Evolutionary conservation across 2,797 vertebrate species (phyloP).

Genomic region (Falco peregrinus): DNA sequence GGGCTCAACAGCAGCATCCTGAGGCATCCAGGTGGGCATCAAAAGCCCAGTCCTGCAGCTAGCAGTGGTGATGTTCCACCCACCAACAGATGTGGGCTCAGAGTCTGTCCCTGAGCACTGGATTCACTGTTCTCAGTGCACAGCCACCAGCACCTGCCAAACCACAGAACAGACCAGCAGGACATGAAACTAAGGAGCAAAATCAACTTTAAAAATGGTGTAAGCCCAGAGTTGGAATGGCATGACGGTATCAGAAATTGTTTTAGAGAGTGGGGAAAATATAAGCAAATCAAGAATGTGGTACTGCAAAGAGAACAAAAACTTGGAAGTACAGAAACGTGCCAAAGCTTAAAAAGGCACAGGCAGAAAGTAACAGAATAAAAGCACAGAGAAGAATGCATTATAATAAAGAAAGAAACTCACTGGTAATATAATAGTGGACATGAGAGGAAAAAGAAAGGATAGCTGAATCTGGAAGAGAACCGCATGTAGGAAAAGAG

Average conservation of each 20-base stretch:
- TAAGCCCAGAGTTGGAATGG: not conserved
- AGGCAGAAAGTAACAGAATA: not conserved
- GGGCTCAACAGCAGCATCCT: not conserved
- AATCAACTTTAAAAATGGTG: not conserved
- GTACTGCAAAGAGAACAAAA: not conserved
- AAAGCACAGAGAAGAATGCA: not conserved
- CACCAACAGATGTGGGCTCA: accelerated
- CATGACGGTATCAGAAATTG: not conserved
- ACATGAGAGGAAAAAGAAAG: not conserved
- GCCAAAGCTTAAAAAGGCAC: not conserved
- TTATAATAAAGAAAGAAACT: not conserved
- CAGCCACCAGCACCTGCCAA: not conserved
- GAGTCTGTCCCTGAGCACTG: not conserved
- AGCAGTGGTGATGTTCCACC: not conserved
- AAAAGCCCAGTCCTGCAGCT: not conserved
- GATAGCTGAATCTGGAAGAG: not conserved
- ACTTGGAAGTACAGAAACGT: not conserved
- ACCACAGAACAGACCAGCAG: not conserved
- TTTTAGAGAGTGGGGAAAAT: not conserved
- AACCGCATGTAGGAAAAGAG: not conserved
- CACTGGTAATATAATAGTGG: not conserved
- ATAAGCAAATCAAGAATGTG: not conserved
- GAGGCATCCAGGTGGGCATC: not conserved
- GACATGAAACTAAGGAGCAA: not conserved
- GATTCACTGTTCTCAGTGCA: not conserved